Evolutionary conservation across 2,888 invertebrate species (phyloP).

Genomic region (Tridacna gigas): DNA sequence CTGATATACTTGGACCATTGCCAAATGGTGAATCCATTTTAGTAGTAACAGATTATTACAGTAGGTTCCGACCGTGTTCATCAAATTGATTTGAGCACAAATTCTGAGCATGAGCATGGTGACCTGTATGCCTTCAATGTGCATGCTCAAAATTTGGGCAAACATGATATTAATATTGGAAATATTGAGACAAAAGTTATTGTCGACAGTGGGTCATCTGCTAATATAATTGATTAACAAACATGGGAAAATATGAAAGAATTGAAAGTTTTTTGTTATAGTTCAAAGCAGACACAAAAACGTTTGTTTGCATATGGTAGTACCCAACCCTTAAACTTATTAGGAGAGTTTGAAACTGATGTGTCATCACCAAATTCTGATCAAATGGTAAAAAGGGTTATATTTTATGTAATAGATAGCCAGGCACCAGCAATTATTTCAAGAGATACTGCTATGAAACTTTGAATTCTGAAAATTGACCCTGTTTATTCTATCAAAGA

Average conservation of each 20-base stretch:
- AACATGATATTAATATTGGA: neutral
- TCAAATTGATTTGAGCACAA: neutral
- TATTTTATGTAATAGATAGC: constrained; percentile 25
- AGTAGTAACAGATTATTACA: constrained; percentile 36
- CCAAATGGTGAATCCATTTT: constrained; percentile 17
- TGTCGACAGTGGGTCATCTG: constrained; percentile 1
- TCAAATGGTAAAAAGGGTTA: neutral
- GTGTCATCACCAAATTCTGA: neutral
- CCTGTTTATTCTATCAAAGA: too few relatives aligned
- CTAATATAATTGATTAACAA: constrained; percentile 7
- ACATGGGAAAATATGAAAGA: neutral
- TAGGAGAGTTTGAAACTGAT: constrained; percentile 18
- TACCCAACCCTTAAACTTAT: constrained; percentile 20
- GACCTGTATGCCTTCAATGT: neutral
- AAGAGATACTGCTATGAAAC: constrained; percentile 13
- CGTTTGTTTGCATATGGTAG: constrained; percentile 31
- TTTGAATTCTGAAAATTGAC: neutral
- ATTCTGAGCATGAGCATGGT: neutral
- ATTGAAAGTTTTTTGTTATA: neutral
- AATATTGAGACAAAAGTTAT: neutral
- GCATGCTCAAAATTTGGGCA: too few relatives aligned
- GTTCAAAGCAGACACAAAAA: neutral
- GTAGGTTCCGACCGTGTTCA: constrained; percentile 20
- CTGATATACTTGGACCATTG: constrained; percentile 42
- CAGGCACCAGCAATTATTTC: constrained; percentile 10